phyloP scores from a whole-genome alignment of 2,797 vertebrate species.

The Lycodopsis pacificus region DNA sequence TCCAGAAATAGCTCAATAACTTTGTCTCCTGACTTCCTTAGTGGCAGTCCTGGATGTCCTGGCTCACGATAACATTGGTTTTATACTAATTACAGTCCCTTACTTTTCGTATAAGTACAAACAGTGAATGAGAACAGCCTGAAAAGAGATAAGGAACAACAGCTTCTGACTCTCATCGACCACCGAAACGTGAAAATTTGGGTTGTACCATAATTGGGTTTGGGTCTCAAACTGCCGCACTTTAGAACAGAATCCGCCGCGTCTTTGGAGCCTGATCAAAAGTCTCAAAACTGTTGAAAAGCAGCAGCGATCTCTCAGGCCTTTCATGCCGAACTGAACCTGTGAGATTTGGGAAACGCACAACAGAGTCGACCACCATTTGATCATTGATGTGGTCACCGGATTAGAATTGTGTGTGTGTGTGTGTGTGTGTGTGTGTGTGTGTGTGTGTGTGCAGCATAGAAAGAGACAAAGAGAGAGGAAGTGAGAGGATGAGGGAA shows the following conservation, averaged over 20 bases:
- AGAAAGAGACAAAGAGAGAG: slow-evolving; percentile 32
- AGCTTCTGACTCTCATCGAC: neutral
- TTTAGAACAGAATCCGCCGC: neutral
- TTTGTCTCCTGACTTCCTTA: neutral
- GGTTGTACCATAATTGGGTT: neutral
- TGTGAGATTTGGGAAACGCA: slow-evolving; percentile 4
- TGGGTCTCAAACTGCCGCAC: neutral
- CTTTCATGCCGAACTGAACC: slow-evolving; percentile 12
- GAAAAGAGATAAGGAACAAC: neutral
- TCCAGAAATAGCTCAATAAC: neutral
- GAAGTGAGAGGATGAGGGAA: slow-evolving; percentile 58
- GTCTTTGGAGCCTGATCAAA: slow-evolving; percentile 13
- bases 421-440: slow-evolving; percentile 2
- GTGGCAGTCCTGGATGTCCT: neutral
- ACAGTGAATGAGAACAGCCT: neutral
- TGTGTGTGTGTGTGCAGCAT: slow-evolving; percentile 11
- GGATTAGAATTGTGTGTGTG: slow-evolving; percentile 9
- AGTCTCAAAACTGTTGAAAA: slow-evolving; percentile 6
- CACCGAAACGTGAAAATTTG: neutral
- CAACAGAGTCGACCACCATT: neutral
- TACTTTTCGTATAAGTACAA: neutral
- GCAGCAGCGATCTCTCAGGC: neutral
- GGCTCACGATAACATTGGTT: neutral
- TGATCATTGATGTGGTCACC: neutral
- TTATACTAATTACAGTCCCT: neutral